Base-by-base conservation (phyloP, 1,140 invertebrate species). In the Eulimnadia texana region DNA sequence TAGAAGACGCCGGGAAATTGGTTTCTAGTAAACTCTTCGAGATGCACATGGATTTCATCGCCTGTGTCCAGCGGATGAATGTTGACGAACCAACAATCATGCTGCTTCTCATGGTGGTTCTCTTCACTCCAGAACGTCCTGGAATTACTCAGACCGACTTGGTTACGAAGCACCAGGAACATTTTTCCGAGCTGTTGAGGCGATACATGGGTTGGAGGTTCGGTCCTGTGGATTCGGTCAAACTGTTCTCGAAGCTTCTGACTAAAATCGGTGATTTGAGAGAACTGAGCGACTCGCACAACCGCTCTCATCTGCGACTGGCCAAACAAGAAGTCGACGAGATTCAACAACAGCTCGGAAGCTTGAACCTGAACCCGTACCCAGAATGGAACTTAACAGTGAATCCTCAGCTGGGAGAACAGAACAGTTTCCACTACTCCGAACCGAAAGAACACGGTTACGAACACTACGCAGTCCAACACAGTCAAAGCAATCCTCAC, bases 201-300 rank as follows among this genome's bases (percentile, higher is more conserved):
- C 70, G 71, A 20, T 80, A 80, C 66, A 70, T 79, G 57, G 68
- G 70, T 50, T 78, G 76, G 68, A 71, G 73, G 47, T 76, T 74
- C 64, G 73, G 76, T 11, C 57, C 66, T 27, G 64, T 67, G 27
- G 61, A 69, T 19, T 72, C 73, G 20, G 60, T 68, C 23, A 64
- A 68, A 33, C 64, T 78, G 56, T 79, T 74, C 66, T 74, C 78
- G 16, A 76, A 77, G 65, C 69, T 79, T 52, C 68, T 78, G n/a
- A 73, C 77, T 66, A 77, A 76, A 65, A 67, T 79, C 29, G 72
- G 74, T 13, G 78, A 79, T 68, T 72, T 80, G 60, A 71, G 77
- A 23, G 76, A 79, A 66, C 68, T 80, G 53, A 77, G 76, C 61
- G 77, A 79, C 66, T 72, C 74, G 51, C 77, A 78, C 64, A 78